phyloP scores from a whole-genome alignment of 2,888 invertebrate species.

The Leptopterna dolabrata region DNA sequence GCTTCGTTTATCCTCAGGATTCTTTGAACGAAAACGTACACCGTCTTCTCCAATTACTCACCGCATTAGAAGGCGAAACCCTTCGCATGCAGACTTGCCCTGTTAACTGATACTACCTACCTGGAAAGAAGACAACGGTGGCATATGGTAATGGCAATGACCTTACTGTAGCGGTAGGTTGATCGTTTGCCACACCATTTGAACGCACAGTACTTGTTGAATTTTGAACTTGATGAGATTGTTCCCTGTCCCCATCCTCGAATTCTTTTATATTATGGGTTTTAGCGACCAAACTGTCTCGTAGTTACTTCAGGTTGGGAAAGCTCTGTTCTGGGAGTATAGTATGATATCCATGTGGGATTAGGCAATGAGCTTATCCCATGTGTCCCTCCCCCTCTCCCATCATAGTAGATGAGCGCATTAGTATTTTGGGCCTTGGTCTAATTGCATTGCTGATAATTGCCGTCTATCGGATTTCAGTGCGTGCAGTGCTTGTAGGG shows the following conservation, averaged over 20 bases:
- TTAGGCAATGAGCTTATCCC: too few relatives aligned
- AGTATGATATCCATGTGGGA: too few relatives aligned
- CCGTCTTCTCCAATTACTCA: neutral
- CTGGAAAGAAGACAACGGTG: neutral
- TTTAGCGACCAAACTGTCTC: too few relatives aligned
- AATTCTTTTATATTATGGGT: too few relatives aligned
- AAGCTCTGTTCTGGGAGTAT: too few relatives aligned
- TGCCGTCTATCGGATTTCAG: neutral
- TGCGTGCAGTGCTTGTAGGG: neutral
- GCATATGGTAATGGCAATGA: neutral
- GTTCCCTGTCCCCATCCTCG: too few relatives aligned
- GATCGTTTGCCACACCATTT: neutral
- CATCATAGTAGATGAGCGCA: neutral
- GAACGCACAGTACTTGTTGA: neutral
- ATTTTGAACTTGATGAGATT: neutral
- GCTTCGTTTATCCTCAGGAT: neutral
- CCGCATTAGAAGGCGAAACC: neutral
- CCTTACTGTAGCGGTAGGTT: neutral
- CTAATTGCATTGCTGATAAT: neutral
- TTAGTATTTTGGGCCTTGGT: neutral
- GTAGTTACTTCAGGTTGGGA: too few relatives aligned
- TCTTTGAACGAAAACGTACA: neutral
- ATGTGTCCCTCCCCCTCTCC: too few relatives aligned
- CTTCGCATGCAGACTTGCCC: neutral
- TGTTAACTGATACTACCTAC: neutral